These are phyloP conservation scores for Siniperca chuatsi DNA, from an alignment of 2,113 vertebrate genomes.

Conservation along the genomic window DNA sequence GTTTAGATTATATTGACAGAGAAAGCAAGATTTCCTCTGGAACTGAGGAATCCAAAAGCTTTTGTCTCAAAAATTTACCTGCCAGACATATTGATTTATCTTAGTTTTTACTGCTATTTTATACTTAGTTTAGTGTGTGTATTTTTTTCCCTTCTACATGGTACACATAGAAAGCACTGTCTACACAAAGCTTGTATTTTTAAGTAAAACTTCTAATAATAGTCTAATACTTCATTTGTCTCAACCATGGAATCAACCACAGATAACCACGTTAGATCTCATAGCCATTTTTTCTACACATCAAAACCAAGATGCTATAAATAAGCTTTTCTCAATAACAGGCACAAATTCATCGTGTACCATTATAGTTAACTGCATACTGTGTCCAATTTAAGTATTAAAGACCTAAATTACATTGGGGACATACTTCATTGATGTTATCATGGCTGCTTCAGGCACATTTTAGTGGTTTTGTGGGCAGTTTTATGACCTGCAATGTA, in stretches of 20 bases:
- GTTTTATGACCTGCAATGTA: constrained; percentile 43
- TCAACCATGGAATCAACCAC: constrained; percentile 5
- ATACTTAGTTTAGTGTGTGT: neutral
- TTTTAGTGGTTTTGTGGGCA: constrained; percentile 43
- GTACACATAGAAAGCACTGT: neutral
- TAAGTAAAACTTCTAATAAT: neutral
- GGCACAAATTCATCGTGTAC: constrained; percentile 15
- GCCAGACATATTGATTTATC: constrained; percentile 28
- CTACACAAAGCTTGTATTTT: neutral
- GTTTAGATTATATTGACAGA: constrained; percentile 13
- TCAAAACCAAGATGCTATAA: constrained; percentile 29
- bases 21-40: constrained; percentile 7
- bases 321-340: constrained; percentile 18
- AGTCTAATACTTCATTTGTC: neutral
- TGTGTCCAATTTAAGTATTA: constrained; percentile 33
- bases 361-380: constrained; percentile 4
- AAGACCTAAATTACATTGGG: constrained; percentile 22
- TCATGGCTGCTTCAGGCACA: constrained; percentile 23
- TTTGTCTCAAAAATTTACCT: constrained; percentile 8
- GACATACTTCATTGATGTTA: constrained; percentile 31
- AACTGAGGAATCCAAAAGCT: constrained; percentile 1
- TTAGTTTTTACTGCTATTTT: neutral
- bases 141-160: neutral
- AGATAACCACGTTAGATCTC: neutral
- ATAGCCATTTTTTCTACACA: constrained; percentile 13